phyloP scores from a whole-genome alignment of 64 coral and sea anemone genomes.

The Actinia tenebrosa region DNA sequence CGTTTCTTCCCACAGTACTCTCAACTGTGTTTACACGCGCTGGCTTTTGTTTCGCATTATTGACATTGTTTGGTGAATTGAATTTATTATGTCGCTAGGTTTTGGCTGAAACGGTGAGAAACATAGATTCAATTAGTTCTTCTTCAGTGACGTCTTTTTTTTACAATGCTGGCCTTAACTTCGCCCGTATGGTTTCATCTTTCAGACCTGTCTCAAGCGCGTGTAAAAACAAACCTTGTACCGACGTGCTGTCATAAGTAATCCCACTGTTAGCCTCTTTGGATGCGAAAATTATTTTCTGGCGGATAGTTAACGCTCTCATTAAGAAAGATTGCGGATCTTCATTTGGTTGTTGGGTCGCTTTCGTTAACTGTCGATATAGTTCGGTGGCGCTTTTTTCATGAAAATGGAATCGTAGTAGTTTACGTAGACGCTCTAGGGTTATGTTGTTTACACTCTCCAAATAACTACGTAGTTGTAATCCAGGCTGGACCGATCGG shows the following conservation, averaged over 20 bases:
- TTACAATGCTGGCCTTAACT: conserved; percentile 16
- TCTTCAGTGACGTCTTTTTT: conserved; percentile 25
- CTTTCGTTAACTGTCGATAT: conserved; percentile 29
- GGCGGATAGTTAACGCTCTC: conserved; percentile 38
- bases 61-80: not conserved
- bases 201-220: conserved; percentile 5
- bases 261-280: conserved; percentile 40
- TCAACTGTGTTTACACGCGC: too few relatives aligned
- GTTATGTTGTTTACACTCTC: conserved; percentile 16
- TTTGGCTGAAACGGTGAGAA: conserved; percentile 39
- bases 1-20: too few relatives aligned
- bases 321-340: conserved; percentile 43
- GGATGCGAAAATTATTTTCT: conserved; percentile 60
- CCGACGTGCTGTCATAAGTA: conserved; percentile 41
- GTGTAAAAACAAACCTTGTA: conserved; percentile 59
- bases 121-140: conserved; percentile 52
- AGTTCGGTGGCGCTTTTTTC: conserved; percentile 46
- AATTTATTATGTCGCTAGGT: conserved; percentile 40
- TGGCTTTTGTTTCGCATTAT: too few relatives aligned
- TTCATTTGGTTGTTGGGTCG: conserved; percentile 35
- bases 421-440: conserved; percentile 23
- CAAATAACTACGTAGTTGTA: conserved; percentile 37
- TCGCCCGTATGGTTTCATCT: conserved; percentile 34
- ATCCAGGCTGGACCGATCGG: conserved; percentile 13
- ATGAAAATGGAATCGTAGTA: conserved; percentile 43